Conservation (phyloP, 2,113 vertebrate species). For the Ciconia boyciana region DNA sequence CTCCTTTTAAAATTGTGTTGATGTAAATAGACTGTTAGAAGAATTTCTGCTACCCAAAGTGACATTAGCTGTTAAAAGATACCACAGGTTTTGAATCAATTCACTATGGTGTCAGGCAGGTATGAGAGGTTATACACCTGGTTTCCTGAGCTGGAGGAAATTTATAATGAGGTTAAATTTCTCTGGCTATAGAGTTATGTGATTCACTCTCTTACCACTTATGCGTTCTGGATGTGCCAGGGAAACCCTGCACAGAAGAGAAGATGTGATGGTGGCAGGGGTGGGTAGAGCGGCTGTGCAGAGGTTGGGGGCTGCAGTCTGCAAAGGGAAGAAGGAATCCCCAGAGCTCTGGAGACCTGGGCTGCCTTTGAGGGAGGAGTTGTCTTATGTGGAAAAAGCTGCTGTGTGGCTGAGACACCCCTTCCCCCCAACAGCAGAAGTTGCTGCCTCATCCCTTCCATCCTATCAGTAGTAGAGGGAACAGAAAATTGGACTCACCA, state of each 20-base stretch:
- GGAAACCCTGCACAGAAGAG: background rate
- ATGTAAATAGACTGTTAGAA: background rate
- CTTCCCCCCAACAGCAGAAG: background rate
- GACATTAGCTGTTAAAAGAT: background rate
- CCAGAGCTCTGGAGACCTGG: background rate
- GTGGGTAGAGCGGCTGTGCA: background rate
- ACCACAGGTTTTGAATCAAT: background rate
- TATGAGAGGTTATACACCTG: background rate
- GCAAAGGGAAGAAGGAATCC: background rate
- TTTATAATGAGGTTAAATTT: background rate
- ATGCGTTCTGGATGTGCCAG: background rate
- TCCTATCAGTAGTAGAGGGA: background rate
- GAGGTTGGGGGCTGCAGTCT: background rate
- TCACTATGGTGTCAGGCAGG: background rate
- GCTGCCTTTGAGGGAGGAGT: background rate
- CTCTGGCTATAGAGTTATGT: background rate
- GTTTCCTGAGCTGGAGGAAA: background rate
- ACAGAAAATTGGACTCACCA: background rate
- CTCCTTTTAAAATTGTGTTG: constrained; percentile 6
- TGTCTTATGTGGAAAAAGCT: background rate
- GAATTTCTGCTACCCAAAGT: background rate
- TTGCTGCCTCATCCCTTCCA: background rate
- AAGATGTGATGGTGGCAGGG: background rate
- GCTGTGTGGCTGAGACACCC: fast-evolving
- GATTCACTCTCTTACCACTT: fast-evolving